Percentiles rank a stretch among this genome's conserved stretches.
These are phyloP conservation scores for Nematopogon swammerdamellus DNA, from an alignment of 2,888 invertebrate genomes.

Conservation along the genomic window DNA sequence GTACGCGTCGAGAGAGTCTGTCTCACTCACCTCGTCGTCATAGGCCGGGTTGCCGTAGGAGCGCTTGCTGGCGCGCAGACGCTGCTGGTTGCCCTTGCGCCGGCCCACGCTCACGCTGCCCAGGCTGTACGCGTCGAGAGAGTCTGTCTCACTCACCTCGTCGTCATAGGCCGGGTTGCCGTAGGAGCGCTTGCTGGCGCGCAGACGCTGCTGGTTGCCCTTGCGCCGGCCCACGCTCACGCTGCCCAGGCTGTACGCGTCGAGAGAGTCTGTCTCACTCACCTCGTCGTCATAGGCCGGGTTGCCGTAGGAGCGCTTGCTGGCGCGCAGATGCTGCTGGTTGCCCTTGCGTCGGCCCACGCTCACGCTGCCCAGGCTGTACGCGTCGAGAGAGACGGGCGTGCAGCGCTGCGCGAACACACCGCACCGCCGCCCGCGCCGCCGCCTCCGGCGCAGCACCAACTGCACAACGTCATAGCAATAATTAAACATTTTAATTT, in stretches of 20 bases:
- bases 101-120: conserved; percentile 86
- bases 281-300: conserved; percentile 89
- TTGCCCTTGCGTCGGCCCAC: conserved; percentile 76
- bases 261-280: conserved; percentile 76
- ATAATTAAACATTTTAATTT: no score
- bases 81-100: conserved; percentile 66
- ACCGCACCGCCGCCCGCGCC: conserved; percentile 77
- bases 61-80: conserved; percentile 71
- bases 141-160: conserved; percentile 78
- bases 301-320: conserved; percentile 87
- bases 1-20: conserved; percentile 85
- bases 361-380: conserved; percentile 87
- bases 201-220: conserved; percentile 56
- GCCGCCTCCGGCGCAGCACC: conserved; percentile 77
- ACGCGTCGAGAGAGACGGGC: conserved; percentile 84
- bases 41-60: conserved; percentile 91
- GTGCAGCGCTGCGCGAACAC: conserved; percentile 85
- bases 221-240: conserved; percentile 82
- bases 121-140: conserved; percentile 84
- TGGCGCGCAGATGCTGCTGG: conserved; percentile 60
- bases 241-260: conserved; percentile 88
- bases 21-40: conserved; percentile 72
- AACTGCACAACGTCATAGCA: no score
- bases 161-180: conserved; percentile 91
- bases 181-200: conserved; percentile 82